These are phyloP conservation scores for Semaprochilodus insignis DNA, from an alignment of 2,797 vertebrate species.

Conservation along the genomic window DNA sequence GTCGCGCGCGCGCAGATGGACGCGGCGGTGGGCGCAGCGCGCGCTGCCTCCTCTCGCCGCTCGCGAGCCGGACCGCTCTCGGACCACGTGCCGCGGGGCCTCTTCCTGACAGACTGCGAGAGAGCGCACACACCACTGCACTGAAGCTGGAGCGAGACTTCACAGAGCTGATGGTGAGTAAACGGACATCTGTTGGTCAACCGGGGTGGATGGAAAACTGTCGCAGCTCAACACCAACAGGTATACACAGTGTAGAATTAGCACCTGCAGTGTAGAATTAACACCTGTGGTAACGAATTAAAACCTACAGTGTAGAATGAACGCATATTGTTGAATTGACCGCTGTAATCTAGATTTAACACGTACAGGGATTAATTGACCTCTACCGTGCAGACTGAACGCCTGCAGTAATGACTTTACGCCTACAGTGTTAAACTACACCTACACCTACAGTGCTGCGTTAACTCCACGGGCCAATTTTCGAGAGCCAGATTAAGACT, in stretches of 20 bases:
- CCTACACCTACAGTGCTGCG: no score
- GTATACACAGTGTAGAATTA: neutral
- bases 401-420: no score
- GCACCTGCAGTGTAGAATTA: neutral
- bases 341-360: no score
- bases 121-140: conserved; percentile 43
- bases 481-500: no score
- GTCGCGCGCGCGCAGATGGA: conserved; percentile 37
- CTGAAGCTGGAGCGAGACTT: conserved; percentile 56
- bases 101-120: conserved; percentile 38
- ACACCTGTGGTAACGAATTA: neutral
- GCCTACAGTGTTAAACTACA: no score
- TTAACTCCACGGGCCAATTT: no score
- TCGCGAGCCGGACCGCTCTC: conserved; percentile 47
- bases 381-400: no score
- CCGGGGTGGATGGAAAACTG: neutral
- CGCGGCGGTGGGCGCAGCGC: conserved; percentile 32
- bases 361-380: no score
- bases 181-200: neutral
- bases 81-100: conserved; percentile 13
- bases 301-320: no score
- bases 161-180: conserved; percentile 65
- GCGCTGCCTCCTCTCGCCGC: conserved; percentile 35
- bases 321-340: no score
- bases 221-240: neutral